Evolutionary conservation across 2,113 vertebrate genomes (phyloP).

Genomic region (Lota lota): DNA sequence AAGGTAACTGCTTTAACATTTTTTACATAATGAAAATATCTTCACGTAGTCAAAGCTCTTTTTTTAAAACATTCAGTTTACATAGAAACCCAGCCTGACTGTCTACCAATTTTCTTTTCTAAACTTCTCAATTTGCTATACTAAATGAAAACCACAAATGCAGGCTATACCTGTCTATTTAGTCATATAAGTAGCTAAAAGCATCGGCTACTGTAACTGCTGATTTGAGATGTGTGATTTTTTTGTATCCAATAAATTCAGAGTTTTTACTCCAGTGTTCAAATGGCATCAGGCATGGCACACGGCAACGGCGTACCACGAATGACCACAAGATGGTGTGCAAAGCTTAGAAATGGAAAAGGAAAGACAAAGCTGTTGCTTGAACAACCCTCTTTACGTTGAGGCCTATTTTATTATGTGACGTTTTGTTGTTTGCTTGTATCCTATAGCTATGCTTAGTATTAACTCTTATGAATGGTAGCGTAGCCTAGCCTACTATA

Average conservation of each 20-base stretch:
- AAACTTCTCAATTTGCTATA: slow-evolving; percentile 32
- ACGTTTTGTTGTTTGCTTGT: no score
- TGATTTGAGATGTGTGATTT: no score
- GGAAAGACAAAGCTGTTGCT: background rate
- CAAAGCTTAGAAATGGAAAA: slow-evolving; percentile 46
- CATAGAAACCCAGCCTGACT: slow-evolving; percentile 55
- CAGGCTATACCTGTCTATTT: slow-evolving; percentile 16
- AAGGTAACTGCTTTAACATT: no score
- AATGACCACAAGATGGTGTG: slow-evolving; percentile 46
- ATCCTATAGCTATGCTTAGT: no score
- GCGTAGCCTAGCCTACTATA: no score
- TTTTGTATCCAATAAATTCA: no score
- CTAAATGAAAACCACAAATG: slow-evolving; percentile 17
- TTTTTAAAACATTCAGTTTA: slow-evolving; percentile 34
- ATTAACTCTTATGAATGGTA: no score
- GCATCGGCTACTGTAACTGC: slow-evolving; percentile 4
- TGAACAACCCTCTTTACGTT: background rate
- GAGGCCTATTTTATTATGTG: background rate
- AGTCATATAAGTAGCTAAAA: slow-evolving; percentile 12
- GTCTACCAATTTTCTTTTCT: slow-evolving; percentile 29
- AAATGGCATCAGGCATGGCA: no score
- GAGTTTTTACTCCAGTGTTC: no score
- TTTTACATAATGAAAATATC: no score
- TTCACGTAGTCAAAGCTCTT: background rate
- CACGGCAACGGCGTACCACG: no score